Evolutionary conservation across 2,113 vertebrate genomes (phyloP).

Genomic region (Myxocyprinus asiaticus): DNA sequence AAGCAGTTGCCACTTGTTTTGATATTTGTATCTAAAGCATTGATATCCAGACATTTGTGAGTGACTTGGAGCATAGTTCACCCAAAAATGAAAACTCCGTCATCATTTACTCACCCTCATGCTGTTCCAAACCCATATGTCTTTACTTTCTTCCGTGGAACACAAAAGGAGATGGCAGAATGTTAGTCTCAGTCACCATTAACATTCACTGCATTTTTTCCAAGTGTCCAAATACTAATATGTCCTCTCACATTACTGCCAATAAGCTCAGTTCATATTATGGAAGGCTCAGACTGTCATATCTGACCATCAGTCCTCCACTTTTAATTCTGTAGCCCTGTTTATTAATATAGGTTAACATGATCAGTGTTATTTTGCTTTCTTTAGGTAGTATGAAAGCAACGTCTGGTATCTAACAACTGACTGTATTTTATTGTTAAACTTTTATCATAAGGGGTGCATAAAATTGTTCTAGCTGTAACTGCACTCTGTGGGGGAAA

Average conservation of each 20-base stretch:
- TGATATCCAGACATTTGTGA: no score
- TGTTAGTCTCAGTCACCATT: no score
- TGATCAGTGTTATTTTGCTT: neutral
- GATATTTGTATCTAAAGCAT: no score
- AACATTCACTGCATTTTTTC: no score
- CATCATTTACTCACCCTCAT: no score
- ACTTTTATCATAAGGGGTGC: neutral
- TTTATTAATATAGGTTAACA: conserved; percentile 23
- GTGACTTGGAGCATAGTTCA: no score
- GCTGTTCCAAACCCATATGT: no score
- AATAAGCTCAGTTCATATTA: conserved; percentile 12
- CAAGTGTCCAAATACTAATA: no score
- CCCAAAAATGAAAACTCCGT: no score
- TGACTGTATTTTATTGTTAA: conserved; percentile 23
- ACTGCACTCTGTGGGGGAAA: neutral
- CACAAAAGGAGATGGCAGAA: no score
- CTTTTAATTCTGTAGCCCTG: conserved; percentile 14
- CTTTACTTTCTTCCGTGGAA: no score
- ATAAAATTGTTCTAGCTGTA: neutral
- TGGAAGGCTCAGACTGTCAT: neutral
- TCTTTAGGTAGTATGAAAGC: neutral
- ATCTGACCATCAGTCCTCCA: neutral
- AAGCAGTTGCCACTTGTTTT: no score
- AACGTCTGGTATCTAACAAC: neutral
- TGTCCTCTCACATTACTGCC: neutral